A percentile compares a stretch with the other conserved stretches of the same genome.
Conservation (phyloP, 2,888 invertebrate species). For the Caradrina kadenii region DNA sequence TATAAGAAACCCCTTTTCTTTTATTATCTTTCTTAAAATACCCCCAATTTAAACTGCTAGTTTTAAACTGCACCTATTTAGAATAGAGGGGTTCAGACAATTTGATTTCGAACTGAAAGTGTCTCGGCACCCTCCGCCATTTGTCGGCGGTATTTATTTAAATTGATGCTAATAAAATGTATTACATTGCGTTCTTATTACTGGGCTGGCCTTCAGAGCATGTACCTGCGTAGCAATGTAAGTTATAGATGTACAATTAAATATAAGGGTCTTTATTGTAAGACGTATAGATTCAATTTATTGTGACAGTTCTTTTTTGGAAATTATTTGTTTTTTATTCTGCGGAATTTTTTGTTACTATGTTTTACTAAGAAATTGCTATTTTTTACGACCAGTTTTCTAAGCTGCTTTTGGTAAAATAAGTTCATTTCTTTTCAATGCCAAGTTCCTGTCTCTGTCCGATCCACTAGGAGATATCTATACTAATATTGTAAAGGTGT, state of each 20-base stretch:
- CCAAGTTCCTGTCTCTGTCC: too few species aligned
- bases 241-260: conserved; percentile 20
- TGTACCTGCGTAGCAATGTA: conserved; percentile 28
- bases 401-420: neutral
- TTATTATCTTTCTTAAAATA: conserved; percentile 20
- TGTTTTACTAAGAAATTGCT: neutral
- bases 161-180: conserved; percentile 66
- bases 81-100: conserved; percentile 48
- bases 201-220: conserved; percentile 16
- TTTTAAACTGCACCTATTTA: conserved; percentile 49
- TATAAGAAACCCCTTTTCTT: neutral
- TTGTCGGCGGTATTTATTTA: conserved; percentile 63
- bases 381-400: neutral
- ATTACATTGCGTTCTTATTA: conserved; percentile 62
- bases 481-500: too few species aligned
- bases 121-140: conserved; percentile 48
- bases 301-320: neutral
- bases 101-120: conserved; percentile 57
- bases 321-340: neutral
- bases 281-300: neutral
- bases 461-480: too few species aligned
- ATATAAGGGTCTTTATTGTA: conserved; percentile 2
- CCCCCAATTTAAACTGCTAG: conserved; percentile 50
- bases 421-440: too few species aligned
- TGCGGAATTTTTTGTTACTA: neutral